A percentile compares a stretch with the other conserved stretches of the same genome.
phyloP scores from a whole-genome alignment of 2,113 vertebrate species.

The Syrrhaptes paradoxus region DNA sequence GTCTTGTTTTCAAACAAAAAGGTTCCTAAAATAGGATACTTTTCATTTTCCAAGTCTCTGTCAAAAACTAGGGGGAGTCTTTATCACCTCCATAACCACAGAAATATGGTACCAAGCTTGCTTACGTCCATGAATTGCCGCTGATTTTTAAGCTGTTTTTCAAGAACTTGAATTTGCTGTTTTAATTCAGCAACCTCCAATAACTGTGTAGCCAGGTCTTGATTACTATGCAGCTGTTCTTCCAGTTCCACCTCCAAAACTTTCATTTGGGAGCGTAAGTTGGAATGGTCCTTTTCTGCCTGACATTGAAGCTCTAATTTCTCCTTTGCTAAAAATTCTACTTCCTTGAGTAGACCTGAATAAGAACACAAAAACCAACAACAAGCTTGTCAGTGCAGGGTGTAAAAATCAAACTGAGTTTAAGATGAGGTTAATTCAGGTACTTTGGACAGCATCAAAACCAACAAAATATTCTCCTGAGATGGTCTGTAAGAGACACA shows the following conservation, averaged over 20 bases:
- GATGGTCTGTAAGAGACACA: not conserved
- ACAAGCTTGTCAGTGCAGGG: not conserved
- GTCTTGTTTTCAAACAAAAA: not conserved
- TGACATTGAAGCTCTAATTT: slow-evolving; percentile 87
- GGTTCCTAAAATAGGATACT: no score
- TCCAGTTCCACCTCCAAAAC: slow-evolving; percentile 88
- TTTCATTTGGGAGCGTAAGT: slow-evolving; percentile 80
- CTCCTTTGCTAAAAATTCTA: slow-evolving; percentile 83
- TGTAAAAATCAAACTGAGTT: not conserved
- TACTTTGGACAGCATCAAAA: not conserved
- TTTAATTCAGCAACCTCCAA: slow-evolving; percentile 81
- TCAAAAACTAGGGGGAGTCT: not conserved
- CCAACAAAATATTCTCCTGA: not conserved
- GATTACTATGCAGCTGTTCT: slow-evolving; percentile 82
- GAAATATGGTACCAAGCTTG: not conserved
- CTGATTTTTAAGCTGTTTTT: slow-evolving; percentile 91
- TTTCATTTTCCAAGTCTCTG: not conserved
- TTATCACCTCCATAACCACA: not conserved
- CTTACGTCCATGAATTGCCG: slow-evolving; percentile 94
- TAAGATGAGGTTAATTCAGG: not conserved
- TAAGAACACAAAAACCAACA: not conserved
- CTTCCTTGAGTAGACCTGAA: slow-evolving; percentile 85
- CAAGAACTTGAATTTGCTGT: slow-evolving; percentile 87
- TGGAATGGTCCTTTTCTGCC: slow-evolving; percentile 86
- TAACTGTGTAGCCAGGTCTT: slow-evolving; percentile 77